Percentiles rank a stretch among this genome's conserved stretches.
Conservation (phyloP, 2,113 vertebrate species). For the Alectura lathami region DNA sequence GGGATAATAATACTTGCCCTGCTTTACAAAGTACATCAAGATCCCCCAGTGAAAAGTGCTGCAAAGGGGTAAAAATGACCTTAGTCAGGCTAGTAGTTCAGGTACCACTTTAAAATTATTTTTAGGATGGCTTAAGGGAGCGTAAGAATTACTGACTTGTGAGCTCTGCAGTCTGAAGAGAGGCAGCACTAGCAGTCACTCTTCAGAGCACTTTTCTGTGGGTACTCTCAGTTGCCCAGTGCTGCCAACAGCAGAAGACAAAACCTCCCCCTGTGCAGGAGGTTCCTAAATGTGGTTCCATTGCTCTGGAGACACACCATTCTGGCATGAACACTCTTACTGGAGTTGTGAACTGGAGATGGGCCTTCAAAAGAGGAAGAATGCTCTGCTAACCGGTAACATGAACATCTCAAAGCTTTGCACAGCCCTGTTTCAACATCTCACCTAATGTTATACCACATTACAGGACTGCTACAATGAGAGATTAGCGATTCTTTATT, state of each 20-base stretch:
- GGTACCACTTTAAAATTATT: neutral
- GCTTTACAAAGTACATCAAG: neutral
- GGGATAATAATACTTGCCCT: neutral
- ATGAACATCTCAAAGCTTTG: neutral
- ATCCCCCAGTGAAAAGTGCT: neutral
- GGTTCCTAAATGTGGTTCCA: neutral
- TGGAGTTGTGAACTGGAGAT: neutral
- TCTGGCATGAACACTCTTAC: neutral
- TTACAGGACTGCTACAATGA: neutral
- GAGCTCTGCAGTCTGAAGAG: neutral
- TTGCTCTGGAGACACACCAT: neutral
- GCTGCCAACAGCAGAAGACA: neutral
- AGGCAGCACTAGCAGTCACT: neutral
- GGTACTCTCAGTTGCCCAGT: neutral
- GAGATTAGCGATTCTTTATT: neutral
- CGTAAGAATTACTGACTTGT: neutral
- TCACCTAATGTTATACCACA: neutral
- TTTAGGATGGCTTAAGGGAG: neutral
- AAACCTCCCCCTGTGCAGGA: neutral
- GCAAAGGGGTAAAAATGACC: neutral
- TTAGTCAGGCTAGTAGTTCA: neutral
- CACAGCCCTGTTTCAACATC: neutral
- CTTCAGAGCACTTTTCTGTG: neutral
- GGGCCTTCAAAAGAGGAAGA: neutral
- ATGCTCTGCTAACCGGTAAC: neutral